Percentiles rank a stretch among this genome's conserved stretches.
These are phyloP conservation scores for Trididemnum miniatum DNA, from an alignment of 23 tunicate genomes.

Conservation along the genomic window DNA sequence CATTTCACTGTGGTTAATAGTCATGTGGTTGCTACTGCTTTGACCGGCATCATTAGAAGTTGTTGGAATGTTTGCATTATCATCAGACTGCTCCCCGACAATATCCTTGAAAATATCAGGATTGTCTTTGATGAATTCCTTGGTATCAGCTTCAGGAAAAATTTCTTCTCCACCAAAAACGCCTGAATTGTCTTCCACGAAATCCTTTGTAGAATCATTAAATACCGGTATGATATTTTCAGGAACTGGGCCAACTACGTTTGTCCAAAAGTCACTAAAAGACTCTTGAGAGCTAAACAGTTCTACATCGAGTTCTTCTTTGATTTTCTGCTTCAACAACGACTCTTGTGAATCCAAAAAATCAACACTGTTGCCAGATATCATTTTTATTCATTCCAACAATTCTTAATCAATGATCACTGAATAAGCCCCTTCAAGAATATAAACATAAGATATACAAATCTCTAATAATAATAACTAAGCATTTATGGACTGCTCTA, in stretches of 20 bases:
- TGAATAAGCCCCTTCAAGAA: too few species aligned
- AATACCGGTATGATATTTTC: too few species aligned
- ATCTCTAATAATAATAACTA: too few species aligned
- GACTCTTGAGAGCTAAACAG: neutral
- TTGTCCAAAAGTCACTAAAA: neutral
- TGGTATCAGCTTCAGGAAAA: neutral
- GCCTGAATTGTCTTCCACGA: neutral
- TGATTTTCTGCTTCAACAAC: neutral
- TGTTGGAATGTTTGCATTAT: neutral
- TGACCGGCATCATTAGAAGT: neutral
- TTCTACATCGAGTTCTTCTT: neutral
- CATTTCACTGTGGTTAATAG: too few species aligned
- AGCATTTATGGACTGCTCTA: too few species aligned
- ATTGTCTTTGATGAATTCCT: neutral
- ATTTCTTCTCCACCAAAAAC: neutral
- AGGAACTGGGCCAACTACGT: too few species aligned
- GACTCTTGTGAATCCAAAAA: constrained; percentile 14
- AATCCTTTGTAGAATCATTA: neutral
- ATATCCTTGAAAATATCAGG: neutral
- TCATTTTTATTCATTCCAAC: constrained; percentile 1
- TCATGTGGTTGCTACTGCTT: neutral
- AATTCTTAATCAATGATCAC: too few species aligned
- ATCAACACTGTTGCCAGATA: constrained; percentile 5
- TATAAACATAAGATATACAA: too few species aligned
- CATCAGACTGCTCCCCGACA: neutral